Conservation (phyloP, 2,888 invertebrate genomes). For the Cephus pygmeus region DNA sequence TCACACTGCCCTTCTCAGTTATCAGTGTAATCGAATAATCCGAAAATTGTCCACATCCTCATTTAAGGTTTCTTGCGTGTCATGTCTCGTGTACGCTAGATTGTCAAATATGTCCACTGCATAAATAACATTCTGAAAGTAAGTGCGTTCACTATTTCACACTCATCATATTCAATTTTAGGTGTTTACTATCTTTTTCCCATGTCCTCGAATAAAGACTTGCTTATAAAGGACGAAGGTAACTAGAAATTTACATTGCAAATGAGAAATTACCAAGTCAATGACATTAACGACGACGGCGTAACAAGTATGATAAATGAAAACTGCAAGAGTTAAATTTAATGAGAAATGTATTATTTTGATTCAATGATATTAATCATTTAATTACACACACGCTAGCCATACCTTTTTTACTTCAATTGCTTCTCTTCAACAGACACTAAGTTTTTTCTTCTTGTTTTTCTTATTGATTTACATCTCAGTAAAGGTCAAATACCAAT, state of each 20-base stretch:
- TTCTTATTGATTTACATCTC: background rate
- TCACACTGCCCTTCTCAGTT: slow-evolving; percentile 21
- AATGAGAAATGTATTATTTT: background rate
- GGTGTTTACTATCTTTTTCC: background rate
- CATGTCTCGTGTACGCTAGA: background rate
- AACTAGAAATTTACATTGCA: background rate
- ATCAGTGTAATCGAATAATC: slow-evolving; percentile 32
- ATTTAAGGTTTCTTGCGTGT: slow-evolving; percentile 13
- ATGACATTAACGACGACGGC: background rate
- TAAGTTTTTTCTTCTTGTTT: no score
- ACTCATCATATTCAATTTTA: background rate
- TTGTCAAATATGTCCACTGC: background rate
- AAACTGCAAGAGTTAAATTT: background rate
- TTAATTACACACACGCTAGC: background rate
- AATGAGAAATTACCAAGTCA: background rate
- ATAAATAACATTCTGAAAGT: background rate
- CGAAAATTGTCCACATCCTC: slow-evolving; percentile 51
- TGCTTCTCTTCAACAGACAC: background rate
- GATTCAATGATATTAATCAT: background rate
- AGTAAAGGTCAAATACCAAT: background rate
- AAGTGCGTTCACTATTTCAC: background rate
- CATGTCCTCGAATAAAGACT: background rate
- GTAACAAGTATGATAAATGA: background rate
- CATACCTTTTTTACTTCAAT: background rate
- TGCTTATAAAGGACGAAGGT: background rate